phyloP scores from a whole-genome alignment of 1,140 invertebrate species.

The Grapholita molesta region DNA sequence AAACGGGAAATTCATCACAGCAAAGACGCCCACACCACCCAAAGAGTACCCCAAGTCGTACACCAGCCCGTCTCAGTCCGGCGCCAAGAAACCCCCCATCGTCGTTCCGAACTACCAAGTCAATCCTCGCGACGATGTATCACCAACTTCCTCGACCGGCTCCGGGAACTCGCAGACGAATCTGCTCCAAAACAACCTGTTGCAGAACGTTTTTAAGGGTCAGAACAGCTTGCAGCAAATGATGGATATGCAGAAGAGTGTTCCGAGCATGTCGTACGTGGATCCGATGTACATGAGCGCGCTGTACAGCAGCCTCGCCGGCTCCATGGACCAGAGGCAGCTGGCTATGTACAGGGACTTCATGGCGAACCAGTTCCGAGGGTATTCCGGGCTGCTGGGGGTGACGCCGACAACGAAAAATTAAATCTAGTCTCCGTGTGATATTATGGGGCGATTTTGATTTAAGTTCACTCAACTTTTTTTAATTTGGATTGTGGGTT shows the following conservation, averaged over 20 bases:
- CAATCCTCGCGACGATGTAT: slow-evolving; percentile 37
- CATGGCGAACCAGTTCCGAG: slow-evolving; percentile 50
- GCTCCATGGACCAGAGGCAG: slow-evolving; percentile 56
- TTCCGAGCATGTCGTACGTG: slow-evolving; percentile 42
- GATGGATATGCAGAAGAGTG: slow-evolving; percentile 51
- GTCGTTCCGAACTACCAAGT: slow-evolving; percentile 56
- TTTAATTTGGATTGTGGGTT: too few species aligned
- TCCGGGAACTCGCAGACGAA: slow-evolving; percentile 35
- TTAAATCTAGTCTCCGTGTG: slow-evolving; percentile 49
- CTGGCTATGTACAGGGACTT: slow-evolving; percentile 56
- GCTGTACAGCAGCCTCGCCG: slow-evolving; percentile 55
- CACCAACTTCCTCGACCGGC: slow-evolving; percentile 38
- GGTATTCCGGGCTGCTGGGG: slow-evolving; percentile 45
- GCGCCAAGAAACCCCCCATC: slow-evolving; percentile 48
- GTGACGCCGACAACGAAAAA: slow-evolving; percentile 65
- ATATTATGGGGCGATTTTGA: slow-evolving; percentile 4
- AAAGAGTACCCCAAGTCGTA: slow-evolving; percentile 47
- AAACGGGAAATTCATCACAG: slow-evolving; percentile 67
- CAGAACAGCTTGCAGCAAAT: slow-evolving; percentile 44
- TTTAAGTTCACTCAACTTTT: too few species aligned
- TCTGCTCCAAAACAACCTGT: slow-evolving; percentile 27
- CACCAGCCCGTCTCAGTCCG: slow-evolving; percentile 33
- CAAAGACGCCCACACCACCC: slow-evolving; percentile 57
- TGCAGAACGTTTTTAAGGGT: slow-evolving; percentile 37
- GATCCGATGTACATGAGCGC: slow-evolving; percentile 69